Conservation (phyloP, 2,797 vertebrate species). For the Myioborus melanocephalus region DNA sequence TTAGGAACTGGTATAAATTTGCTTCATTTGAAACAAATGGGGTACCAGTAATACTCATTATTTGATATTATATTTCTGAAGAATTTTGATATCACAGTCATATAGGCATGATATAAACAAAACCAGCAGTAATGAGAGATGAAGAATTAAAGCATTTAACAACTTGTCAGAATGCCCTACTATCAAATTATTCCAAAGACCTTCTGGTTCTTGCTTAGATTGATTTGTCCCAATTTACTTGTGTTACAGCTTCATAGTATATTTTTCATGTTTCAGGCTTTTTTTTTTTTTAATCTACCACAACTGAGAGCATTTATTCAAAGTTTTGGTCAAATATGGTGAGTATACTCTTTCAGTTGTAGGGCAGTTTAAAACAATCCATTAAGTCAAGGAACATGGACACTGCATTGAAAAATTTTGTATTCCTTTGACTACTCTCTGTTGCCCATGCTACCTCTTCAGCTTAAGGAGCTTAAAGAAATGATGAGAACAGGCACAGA, state of each 20-base stretch:
- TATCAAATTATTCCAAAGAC: neutral
- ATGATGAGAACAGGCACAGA: neutral
- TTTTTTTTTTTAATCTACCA: neutral
- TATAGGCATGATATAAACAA: neutral
- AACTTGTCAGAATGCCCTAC: neutral
- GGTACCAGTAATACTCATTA: neutral
- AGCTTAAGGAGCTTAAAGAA: neutral
- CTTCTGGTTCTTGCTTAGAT: neutral
- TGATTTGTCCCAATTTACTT: neutral
- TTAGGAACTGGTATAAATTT: neutral
- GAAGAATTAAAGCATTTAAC: neutral
- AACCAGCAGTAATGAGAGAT: neutral
- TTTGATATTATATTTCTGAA: neutral
- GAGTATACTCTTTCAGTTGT: neutral
- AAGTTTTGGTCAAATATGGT: neutral
- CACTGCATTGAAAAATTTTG: neutral
- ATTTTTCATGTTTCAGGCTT: neutral
- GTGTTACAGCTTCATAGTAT: neutral
- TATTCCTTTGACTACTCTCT: neutral
- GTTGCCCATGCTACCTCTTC: neutral
- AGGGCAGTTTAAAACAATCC: neutral
- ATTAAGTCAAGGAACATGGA: neutral
- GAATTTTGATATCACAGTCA: neutral
- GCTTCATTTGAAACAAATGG: neutral
- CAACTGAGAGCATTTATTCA: neutral